These are phyloP conservation scores for Eueides isabella DNA, from an alignment of 1,140 invertebrate species.

Conservation along the genomic window DNA sequence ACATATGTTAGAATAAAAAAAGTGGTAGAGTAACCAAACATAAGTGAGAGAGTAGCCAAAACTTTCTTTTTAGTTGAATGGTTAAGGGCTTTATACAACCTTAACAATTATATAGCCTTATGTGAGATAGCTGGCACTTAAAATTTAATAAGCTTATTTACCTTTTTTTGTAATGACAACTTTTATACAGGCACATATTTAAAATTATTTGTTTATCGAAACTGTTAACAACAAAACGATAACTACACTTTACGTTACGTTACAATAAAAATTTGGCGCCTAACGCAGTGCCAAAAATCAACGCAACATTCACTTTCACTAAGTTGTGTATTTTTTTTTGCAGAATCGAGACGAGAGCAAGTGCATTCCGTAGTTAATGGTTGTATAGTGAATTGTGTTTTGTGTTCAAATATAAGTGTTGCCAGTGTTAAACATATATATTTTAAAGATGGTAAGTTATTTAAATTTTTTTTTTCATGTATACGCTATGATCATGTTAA, in stretches of 20 bases:
- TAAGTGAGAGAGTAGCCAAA: too few relatives aligned
- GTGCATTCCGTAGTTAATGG: constrained; percentile 42
- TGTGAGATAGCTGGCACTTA: too few relatives aligned
- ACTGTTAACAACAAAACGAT: too few relatives aligned
- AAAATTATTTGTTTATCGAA: too few relatives aligned
- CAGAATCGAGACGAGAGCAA: constrained; percentile 48
- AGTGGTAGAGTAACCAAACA: too few relatives aligned
- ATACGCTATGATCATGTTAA: neutral
- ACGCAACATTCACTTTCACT: constrained; percentile 54
- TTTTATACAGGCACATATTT: too few relatives aligned
- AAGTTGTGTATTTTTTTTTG: constrained; percentile 54
- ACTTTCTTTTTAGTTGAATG: too few relatives aligned
- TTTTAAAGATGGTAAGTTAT: constrained; percentile 24
- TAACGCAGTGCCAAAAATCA: constrained; percentile 45
- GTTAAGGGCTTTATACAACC: too few relatives aligned
- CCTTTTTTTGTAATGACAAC: too few relatives aligned
- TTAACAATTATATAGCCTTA: too few relatives aligned
- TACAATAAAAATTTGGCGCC: neutral
- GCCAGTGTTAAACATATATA: constrained; percentile 3
- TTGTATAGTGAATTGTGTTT: constrained; percentile 32
- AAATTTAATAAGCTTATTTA: too few relatives aligned
- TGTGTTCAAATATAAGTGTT: constrained; percentile 27
- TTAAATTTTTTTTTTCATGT: neutral
- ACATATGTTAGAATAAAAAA: too few relatives aligned
- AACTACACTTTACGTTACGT: neutral